Evolutionary conservation across 2,113 vertebrate genomes (phyloP).

Genomic region (Rhinolophus sinicus): DNA sequence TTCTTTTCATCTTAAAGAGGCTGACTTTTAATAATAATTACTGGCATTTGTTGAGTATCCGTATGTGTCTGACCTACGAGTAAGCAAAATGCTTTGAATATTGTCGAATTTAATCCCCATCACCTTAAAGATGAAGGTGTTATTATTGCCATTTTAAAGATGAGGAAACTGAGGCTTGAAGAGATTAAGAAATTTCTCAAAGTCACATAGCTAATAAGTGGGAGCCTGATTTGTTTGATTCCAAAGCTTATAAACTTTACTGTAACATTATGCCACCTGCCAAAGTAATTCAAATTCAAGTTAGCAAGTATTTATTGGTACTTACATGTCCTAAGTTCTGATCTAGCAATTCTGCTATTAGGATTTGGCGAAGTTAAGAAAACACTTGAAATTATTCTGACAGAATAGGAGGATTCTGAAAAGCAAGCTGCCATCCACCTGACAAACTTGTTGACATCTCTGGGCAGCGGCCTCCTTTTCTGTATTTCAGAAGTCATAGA

Average conservation of each 20-base stretch:
- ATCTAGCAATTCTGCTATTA: background rate
- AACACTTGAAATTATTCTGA: background rate
- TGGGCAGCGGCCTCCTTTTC: background rate
- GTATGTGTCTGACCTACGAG: background rate
- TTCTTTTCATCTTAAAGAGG: background rate
- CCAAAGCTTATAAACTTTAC: background rate
- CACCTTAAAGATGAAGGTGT: background rate
- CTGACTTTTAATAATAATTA: background rate
- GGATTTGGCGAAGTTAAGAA: background rate
- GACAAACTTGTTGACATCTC: background rate
- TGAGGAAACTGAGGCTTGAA: background rate
- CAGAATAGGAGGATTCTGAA: background rate
- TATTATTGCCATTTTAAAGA: slow-evolving; percentile 32
- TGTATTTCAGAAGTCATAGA: slow-evolving; percentile 24
- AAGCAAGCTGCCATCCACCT: background rate
- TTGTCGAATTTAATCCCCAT: background rate
- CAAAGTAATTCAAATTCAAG: slow-evolving; percentile 26
- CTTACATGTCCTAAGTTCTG: background rate
- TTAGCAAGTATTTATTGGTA: background rate
- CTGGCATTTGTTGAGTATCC: background rate
- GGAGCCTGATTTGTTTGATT: background rate
- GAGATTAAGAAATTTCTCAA: background rate
- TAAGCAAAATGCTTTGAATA: background rate
- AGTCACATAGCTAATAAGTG: background rate
- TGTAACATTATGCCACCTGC: background rate